A percentile compares a stretch with the other conserved stretches of the same genome.
Conservation (phyloP, 2,113 vertebrate genomes). For the Struthio camelus region DNA sequence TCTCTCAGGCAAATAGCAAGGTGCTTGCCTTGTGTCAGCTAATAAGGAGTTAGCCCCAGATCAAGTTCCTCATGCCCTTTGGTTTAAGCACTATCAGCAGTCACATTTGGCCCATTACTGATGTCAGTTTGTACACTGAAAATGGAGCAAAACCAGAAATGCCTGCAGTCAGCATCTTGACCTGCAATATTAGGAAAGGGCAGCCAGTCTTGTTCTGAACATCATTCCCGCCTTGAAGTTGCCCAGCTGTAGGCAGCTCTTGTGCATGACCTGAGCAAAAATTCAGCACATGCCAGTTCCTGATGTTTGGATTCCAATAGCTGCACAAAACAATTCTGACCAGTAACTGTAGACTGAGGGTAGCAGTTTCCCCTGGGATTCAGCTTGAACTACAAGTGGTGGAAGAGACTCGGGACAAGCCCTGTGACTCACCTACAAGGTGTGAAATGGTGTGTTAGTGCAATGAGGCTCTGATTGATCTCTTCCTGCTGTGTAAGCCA, state of each 20-base stretch:
- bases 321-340: background rate
- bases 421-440: fast-evolving
- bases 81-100: background rate
- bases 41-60: background rate
- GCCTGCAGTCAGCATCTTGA: background rate
- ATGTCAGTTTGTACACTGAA: background rate
- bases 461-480: fast-evolving
- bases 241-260: background rate
- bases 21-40: background rate
- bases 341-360: background rate
- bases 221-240: background rate
- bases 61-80: background rate
- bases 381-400: background rate
- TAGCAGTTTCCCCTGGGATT: background rate
- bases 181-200: background rate
- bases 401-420: background rate
- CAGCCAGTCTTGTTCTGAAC: background rate
- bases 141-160: background rate
- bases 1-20: background rate
- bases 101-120: background rate
- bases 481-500: background rate
- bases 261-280: background rate
- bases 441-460: background rate
- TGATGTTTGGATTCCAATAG: background rate
- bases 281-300: background rate